These are phyloP conservation scores for Rhipidura dahli DNA, from an alignment of 2,113 vertebrate species.

Conservation along the genomic window DNA sequence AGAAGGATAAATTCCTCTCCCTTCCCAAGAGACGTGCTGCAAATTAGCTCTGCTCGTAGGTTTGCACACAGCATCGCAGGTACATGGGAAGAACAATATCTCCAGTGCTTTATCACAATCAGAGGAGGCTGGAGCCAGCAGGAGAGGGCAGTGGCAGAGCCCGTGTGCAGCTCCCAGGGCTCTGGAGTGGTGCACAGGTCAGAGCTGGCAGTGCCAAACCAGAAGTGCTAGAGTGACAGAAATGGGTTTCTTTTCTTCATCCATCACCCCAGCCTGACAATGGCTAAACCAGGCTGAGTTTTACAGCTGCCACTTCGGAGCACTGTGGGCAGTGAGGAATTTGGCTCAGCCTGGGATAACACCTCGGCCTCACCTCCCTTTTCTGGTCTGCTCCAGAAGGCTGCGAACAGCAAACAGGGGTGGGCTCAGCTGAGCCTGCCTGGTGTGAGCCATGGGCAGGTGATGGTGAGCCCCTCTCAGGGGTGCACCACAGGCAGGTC, in stretches of 20 bases:
- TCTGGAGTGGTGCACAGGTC: not conserved
- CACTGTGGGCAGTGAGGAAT: not conserved
- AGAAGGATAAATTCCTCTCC: slow-evolving; percentile 34
- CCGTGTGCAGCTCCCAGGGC: not conserved
- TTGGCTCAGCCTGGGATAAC: not conserved
- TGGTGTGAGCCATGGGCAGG: fast-evolving
- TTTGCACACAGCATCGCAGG: not conserved
- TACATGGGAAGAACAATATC: not conserved
- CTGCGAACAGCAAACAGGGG: not conserved
- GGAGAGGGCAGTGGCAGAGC: not conserved
- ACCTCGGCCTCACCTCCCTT: not conserved
- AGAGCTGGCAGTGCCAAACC: not conserved
- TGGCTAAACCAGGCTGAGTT: not conserved
- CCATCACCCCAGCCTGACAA: fast-evolving
- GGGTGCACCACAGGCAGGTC: no score
- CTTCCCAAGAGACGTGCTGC: not conserved
- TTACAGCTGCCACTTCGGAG: not conserved
- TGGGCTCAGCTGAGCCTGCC: not conserved
- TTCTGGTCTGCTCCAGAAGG: not conserved
- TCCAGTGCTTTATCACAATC: not conserved
- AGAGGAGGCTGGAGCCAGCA: not conserved
- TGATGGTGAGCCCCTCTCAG: not conserved
- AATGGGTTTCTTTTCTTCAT: no score
- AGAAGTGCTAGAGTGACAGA: fast-evolving
- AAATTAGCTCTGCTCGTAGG: not conserved